Conservation (phyloP, 1,140 invertebrate genomes). For the Sitobion miscanthi region DNA sequence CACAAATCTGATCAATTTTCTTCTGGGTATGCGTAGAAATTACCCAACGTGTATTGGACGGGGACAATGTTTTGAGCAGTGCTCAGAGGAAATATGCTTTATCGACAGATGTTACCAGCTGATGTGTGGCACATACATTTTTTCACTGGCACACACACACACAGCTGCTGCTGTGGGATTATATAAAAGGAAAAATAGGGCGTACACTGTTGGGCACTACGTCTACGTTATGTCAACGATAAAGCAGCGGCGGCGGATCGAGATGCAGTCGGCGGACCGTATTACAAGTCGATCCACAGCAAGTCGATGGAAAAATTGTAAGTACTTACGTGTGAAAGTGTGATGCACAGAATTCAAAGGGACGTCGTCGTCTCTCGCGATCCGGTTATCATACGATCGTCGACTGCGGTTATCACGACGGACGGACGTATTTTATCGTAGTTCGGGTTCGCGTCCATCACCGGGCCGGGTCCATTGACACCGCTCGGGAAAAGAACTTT, state of each 20-base stretch:
- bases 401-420: slow-evolving; percentile 32
- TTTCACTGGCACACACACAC: slow-evolving; percentile 27
- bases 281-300: background rate
- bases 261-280: background rate
- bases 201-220: slow-evolving; percentile 19
- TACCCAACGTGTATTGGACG: background rate
- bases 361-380: slow-evolving; percentile 28
- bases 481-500: background rate
- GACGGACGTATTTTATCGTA: background rate
- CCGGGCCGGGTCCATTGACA: background rate
- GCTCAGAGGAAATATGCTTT: background rate
- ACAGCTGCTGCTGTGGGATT: slow-evolving; percentile 26
- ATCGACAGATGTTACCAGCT: slow-evolving; percentile 53
- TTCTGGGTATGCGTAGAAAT: background rate
- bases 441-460: background rate
- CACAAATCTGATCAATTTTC: background rate
- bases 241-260: background rate
- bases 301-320: background rate
- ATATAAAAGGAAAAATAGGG: slow-evolving; percentile 45
- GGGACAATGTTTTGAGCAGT: background rate
- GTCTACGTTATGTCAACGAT: background rate
- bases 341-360: slow-evolving; percentile 44
- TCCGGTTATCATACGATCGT: slow-evolving; percentile 45
- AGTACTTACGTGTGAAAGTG: slow-evolving; percentile 53
- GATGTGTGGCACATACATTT: slow-evolving; percentile 49